Evolutionary conservation across 2,797 vertebrate species (phyloP).

Genomic region (Acomys russatus): DNA sequence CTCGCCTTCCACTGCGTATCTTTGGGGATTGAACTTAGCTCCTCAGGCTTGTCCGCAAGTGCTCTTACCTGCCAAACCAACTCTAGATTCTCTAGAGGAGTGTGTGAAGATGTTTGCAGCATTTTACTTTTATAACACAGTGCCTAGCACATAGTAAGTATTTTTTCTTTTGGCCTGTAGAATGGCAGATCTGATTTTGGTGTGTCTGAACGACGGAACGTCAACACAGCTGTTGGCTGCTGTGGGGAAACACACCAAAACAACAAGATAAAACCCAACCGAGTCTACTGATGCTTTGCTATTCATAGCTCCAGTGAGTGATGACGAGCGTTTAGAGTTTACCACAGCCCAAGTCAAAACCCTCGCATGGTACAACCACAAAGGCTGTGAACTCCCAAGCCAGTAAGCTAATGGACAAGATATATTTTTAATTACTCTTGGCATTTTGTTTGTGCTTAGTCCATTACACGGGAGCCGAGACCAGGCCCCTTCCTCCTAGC

Average conservation of each 20-base stretch:
- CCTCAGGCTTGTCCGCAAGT: not conserved
- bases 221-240: not conserved
- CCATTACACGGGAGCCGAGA: conserved; percentile 81
- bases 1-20: not conserved
- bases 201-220: conserved; percentile 28
- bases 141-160: not conserved
- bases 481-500: not conserved
- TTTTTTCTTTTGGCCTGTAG: not conserved
- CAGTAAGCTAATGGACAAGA: conserved; percentile 82
- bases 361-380: conserved; percentile 78
- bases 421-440: conserved; percentile 84
- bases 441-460: conserved; percentile 78
- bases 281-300: conserved; percentile 67
- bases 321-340: conserved; percentile 67
- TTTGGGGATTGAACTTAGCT: not conserved
- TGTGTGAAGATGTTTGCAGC: conserved; percentile 1
- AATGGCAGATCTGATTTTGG: conserved; percentile 5
- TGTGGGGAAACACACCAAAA: conserved; percentile 63
- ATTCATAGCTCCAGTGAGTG: conserved; percentile 77
- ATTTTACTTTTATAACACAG: not conserved
- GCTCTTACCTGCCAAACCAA: not conserved
- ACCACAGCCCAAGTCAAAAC: conserved; percentile 80
- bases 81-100: not conserved
- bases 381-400: conserved; percentile 80
- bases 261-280: conserved; percentile 40